A percentile compares a stretch with the other conserved stretches of the same genome.
phyloP scores from a whole-genome alignment of 2,797 vertebrate genomes.

The Gymnodraco acuticeps region DNA sequence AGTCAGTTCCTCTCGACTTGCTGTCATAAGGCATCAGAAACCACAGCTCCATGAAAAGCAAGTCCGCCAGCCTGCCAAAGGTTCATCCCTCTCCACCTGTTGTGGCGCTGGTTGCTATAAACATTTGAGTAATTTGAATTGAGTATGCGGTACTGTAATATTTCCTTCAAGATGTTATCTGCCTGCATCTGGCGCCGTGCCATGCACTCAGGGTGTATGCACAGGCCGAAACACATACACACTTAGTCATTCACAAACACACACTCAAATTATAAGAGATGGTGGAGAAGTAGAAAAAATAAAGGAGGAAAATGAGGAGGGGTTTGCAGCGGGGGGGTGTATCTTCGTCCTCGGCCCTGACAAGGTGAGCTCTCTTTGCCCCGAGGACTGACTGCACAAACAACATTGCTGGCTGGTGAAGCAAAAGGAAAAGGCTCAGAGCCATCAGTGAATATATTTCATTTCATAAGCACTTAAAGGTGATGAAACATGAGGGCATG shows the following conservation, averaged over 20 bases:
- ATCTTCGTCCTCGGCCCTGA: constrained; percentile 64
- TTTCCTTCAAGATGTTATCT: constrained; percentile 96
- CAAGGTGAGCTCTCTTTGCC: constrained; percentile 76
- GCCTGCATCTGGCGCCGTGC: constrained; percentile 83
- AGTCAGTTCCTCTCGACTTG: constrained; percentile 78
- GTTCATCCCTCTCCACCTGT: constrained; percentile 86
- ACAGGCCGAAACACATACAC: constrained; percentile 67
- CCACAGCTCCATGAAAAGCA: constrained; percentile 70
- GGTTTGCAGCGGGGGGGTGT: constrained; percentile 20
- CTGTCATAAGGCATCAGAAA: constrained; percentile 84
- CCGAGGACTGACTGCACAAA: constrained; percentile 66
- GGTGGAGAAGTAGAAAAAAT: background rate
- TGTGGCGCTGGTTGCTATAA: constrained; percentile 98
- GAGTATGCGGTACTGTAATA: constrained; percentile 92
- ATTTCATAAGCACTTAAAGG: constrained; percentile 86
- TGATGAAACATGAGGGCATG: constrained; percentile 82
- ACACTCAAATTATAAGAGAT: constrained; percentile 13
- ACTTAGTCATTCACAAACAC: constrained; percentile 41
- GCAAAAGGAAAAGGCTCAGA: constrained; percentile 76
- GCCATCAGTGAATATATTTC: constrained; percentile 74
- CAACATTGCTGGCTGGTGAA: constrained; percentile 78
- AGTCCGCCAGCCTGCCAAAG: constrained; percentile 71
- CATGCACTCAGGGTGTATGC: constrained; percentile 73
- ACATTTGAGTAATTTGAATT: constrained; percentile 91
- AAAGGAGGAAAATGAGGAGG: background rate